Base-by-base conservation (phyloP, 2,113 vertebrate species). In the Herpetotheres cachinnans region DNA sequence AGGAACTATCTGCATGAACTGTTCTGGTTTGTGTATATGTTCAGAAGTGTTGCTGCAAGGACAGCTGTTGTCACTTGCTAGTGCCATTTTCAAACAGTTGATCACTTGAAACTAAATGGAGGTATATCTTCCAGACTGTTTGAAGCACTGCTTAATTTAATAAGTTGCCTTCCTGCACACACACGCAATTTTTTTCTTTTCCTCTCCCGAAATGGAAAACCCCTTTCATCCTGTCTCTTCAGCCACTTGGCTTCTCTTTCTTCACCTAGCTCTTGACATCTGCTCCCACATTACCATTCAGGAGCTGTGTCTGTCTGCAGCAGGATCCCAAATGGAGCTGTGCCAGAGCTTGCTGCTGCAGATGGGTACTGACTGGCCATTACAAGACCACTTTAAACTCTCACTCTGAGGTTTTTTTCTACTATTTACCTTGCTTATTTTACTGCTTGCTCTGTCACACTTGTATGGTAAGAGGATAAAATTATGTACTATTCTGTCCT, bases 351-450 rank as follows among this genome's bases (percentile, higher is more conserved):
- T 7, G 24, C 61, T 62, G 1, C 40, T 38, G 66, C 73, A 52
- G 36, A 0, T 2, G 2, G 40, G 2, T 36, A 6, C 8, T 34
- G 32, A 13, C 42, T 50, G 34, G 16, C 47, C 11, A 0, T 55
- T 19, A 19, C 25, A 18, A 18, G 63, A 14, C 71, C 26, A 11
- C 66, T 67, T 32, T 1, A 62, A 40, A 8, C 16, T 66, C 78
- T 77, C 21, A 5, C 47, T 40, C 22, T 32, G 63, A 11, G 8
- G 2, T 7, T 29, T 65, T 65, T 76, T 74, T 25, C 8, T 74
- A 21, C 66, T 44, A 6, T 13, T 71, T 34, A 20, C 9, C 27
- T 65, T 26, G 16, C 34, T 67, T 49, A 10, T 42, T 73, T 93
- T 29, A 18, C 36, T 67, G 44, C 26, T 44, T 40, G 34, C 19